Evolutionary conservation across 2,797 vertebrate genomes (phyloP), one percentile per base, ranked within the genome.

Genomic region (Sebastes matsubarae): DNA sequence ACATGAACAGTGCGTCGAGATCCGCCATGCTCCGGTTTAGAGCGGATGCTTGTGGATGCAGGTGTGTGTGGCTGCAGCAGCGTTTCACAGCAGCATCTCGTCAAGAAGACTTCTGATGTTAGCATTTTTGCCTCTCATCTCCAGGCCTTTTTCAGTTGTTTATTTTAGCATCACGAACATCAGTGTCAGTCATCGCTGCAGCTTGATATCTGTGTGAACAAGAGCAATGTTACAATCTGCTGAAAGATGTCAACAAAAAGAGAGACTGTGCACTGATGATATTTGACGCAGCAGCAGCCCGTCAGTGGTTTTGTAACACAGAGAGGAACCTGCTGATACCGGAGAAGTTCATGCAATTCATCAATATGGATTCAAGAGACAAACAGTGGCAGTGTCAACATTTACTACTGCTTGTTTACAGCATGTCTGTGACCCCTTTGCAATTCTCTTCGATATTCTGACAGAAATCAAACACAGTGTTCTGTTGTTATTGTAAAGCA

Each of bases 21-120:
- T 88, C 94, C 70, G 82, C 93, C 81, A 69, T 11, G 8, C 80
- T 93, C 94, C 80, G 80, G 95, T 95, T 95, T 79, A 69, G 88
- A 91, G 93, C 83, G 73, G 95, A 81, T 72, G 65, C 79, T 80
- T 66, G 68, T 59, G 34, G 69, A 75, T 77, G 79, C 87, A 91
- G 83, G 87, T 42, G 57, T 59, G 57, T 70, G 30, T 54, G 57
- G 20, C 22, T 65, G 60, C 65, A 64, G 60, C 67, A 72, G 76
- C 42, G 80, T 36, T 73, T 67, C 7, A 7, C 42, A 46, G 69
- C 76, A 68, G 67, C 46, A 70, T 84, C 67, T 71, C n/a, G 38
- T 67, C 64, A 55, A 38, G 68, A 76, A 52, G 70, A 63, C 68
- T 55, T 50, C 34, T 8, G 38, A 80, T 71, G 27, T 73, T 42